Evolutionary conservation across 2,113 vertebrate species (phyloP).

Genomic region (Myrmecophaga tridactyla): DNA sequence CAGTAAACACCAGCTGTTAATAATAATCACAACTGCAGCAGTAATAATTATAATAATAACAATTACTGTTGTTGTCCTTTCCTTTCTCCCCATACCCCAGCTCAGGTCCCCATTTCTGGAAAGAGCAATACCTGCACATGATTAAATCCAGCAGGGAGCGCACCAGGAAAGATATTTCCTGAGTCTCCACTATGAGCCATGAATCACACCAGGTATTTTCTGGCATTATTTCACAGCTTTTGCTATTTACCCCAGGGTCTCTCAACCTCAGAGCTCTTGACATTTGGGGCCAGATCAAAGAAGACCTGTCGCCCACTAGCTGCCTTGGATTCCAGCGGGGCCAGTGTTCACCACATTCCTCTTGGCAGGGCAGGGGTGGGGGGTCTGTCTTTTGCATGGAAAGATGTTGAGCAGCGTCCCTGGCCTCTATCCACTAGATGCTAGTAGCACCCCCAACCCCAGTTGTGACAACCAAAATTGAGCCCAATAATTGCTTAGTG

Average conservation of each 20-base stretch:
- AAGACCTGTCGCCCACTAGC: too few species aligned
- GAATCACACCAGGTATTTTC: neutral
- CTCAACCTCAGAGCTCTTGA: neutral
- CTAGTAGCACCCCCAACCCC: neutral
- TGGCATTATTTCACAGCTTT: neutral
- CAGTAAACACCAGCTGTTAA: too few species aligned
- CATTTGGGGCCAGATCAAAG: neutral
- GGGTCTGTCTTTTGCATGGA: too few species aligned
- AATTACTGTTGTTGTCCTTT: rapidly evolving
- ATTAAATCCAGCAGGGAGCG: neutral
- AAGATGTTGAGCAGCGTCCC: neutral
- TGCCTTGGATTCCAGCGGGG: too few species aligned
- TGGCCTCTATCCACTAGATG: neutral
- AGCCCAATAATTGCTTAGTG: neutral
- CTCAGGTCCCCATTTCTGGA: too few species aligned
- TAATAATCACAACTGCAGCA: neutral
- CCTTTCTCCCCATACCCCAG: neutral
- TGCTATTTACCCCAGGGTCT: neutral
- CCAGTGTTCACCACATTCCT: too few species aligned
- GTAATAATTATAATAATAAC: neutral
- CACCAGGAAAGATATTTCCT: neutral
- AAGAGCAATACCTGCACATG: neutral
- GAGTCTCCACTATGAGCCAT: rapidly evolving
- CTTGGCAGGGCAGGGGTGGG: neutral
- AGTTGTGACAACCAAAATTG: neutral